Evolutionary conservation across 2,797 vertebrate genomes (phyloP).

Genomic region (Acanthurus lineatus): DNA sequence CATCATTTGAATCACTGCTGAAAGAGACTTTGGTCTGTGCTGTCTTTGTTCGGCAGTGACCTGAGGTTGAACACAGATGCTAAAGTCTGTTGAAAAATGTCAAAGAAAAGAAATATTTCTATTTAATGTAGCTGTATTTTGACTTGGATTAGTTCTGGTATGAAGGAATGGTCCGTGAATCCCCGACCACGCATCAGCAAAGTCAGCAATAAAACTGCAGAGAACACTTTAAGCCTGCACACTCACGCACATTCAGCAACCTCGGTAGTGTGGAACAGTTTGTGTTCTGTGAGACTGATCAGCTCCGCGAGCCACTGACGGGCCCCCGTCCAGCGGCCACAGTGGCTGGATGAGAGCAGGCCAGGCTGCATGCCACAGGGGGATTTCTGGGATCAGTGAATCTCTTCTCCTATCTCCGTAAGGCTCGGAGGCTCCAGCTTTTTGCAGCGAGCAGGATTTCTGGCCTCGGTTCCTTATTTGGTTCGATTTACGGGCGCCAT

Average conservation of each 20-base stretch:
- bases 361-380: slow-evolving; percentile 55
- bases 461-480: slow-evolving; percentile 74
- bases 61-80: slow-evolving; percentile 13
- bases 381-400: slow-evolving; percentile 76
- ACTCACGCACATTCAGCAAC: slow-evolving; percentile 63
- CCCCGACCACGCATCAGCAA: slow-evolving; percentile 49
- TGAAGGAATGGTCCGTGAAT: slow-evolving; percentile 36
- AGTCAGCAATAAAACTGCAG: slow-evolving; percentile 69
- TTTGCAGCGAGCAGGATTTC: slow-evolving; percentile 54
- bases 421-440: slow-evolving; percentile 50
- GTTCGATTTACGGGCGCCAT: slow-evolving; percentile 74
- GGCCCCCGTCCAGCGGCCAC: slow-evolving; percentile 72
- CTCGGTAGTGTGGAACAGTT: slow-evolving; percentile 46
- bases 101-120: slow-evolving; percentile 24
- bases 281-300: slow-evolving; percentile 63
- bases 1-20: slow-evolving; percentile 55
- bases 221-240: slow-evolving; percentile 67
- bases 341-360: slow-evolving; percentile 66
- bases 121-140: slow-evolving; percentile 23
- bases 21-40: slow-evolving; percentile 22
- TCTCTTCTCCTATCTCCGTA: slow-evolving; percentile 67
- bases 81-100: slow-evolving; percentile 1
- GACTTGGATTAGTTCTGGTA: slow-evolving; percentile 43
- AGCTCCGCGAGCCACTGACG: slow-evolving; percentile 62
- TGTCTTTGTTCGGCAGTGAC: slow-evolving; percentile 39